Conservation (phyloP, 1,140 invertebrate species). For the Nautilus pompilius region DNA sequence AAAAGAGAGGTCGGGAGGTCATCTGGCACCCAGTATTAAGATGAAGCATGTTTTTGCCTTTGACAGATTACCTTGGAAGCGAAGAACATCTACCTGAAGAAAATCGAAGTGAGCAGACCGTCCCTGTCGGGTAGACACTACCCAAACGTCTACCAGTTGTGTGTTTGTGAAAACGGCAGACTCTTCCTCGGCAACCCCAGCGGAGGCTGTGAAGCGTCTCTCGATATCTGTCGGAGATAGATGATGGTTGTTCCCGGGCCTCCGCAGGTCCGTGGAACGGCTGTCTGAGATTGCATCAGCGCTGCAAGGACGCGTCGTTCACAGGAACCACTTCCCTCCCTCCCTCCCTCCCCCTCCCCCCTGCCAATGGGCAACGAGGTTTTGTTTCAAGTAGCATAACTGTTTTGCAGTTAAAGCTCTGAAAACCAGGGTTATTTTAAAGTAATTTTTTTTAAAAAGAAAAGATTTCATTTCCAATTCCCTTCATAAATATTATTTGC, state of each 20-base stretch:
- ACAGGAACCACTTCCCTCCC: too few species aligned
- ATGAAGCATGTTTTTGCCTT: conserved; percentile 8
- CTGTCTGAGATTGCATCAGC: neutral
- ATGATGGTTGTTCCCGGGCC: neutral
- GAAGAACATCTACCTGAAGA: conserved; percentile 17
- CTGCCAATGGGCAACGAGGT: too few species aligned
- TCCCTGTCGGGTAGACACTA: neutral
- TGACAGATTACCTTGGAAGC: conserved; percentile 23
- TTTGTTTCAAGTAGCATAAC: too few species aligned
- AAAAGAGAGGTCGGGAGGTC: too few species aligned
- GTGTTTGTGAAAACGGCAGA: conserved; percentile 27
- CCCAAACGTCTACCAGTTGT: conserved; percentile 21
- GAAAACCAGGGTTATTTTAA: too few species aligned
- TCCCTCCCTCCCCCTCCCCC: too few species aligned
- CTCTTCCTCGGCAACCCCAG: conserved; percentile 21
- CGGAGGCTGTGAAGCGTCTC: conserved; percentile 9
- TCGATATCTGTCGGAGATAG: conserved; percentile 5
- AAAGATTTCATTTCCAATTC: too few species aligned
- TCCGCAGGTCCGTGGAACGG: neutral
- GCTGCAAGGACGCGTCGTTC: too few species aligned
- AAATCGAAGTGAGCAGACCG: conserved; percentile 14
- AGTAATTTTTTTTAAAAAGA: too few species aligned
- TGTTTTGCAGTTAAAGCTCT: too few species aligned
- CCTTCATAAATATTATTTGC: too few species aligned
- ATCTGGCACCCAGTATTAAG: too few species aligned